These are phyloP conservation scores for Cybosia mesomella DNA, from an alignment of 2,888 invertebrate genomes.

Conservation along the genomic window DNA sequence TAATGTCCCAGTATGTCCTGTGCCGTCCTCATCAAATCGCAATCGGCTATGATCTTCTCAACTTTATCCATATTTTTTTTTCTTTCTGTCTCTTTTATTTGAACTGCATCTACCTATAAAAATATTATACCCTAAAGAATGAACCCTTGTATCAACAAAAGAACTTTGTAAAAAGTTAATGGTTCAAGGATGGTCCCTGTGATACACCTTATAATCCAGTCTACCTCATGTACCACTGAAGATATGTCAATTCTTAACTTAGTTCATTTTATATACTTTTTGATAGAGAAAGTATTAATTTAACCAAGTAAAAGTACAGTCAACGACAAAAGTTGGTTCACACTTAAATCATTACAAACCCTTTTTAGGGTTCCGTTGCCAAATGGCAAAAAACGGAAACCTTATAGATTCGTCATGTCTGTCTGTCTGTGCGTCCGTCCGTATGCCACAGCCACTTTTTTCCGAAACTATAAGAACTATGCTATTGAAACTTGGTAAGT, in stretches of 20 bases:
- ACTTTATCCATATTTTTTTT: conserved; percentile 59
- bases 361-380: too few relatives aligned
- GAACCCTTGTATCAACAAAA: too few relatives aligned
- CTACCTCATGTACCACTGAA: not conserved
- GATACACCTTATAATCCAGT: not conserved
- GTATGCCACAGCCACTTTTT: too few relatives aligned
- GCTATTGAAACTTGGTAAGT: too few relatives aligned
- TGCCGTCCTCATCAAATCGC: conserved; percentile 91
- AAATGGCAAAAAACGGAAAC: too few relatives aligned
- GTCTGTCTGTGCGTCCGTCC: too few relatives aligned
- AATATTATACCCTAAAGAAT: too few relatives aligned
- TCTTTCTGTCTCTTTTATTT: conserved; percentile 59
- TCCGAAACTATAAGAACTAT: too few relatives aligned
- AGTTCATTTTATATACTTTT: not conserved
- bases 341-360: too few relatives aligned
- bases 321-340: too few relatives aligned
- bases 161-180: not conserved
- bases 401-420: too few relatives aligned
- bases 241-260: not conserved
- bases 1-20: conserved; percentile 96
- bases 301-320: not conserved
- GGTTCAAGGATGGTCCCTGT: conserved; percentile 5
- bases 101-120: conserved; percentile 64
- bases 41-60: conserved; percentile 90
- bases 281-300: not conserved